Evolutionary conservation across 2,797 vertebrate species (phyloP).

Genomic region (Malurus splendens): DNA sequence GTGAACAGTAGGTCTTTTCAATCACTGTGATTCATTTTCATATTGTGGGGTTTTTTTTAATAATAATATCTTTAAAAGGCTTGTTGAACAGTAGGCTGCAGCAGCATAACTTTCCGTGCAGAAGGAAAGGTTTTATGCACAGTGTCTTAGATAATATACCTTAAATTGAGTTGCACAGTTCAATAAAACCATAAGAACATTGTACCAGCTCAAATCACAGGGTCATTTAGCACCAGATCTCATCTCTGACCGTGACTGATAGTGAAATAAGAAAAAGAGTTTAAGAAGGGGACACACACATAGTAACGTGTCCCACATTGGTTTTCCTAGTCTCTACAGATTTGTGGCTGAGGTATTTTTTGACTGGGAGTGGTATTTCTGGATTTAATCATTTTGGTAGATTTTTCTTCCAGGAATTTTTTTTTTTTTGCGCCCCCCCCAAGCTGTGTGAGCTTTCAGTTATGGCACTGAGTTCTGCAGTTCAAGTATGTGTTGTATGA

Average conservation of each 20-base stretch:
- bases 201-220: neutral
- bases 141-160: neutral
- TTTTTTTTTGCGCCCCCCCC: neutral
- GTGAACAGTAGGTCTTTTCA: constrained; percentile 60
- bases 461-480: neutral
- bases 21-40: constrained; percentile 62
- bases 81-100: constrained; percentile 51
- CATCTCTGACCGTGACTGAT: neutral
- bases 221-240: neutral
- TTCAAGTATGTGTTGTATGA: constrained; percentile 7
- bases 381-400: neutral
- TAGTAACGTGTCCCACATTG: neutral
- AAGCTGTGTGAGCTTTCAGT: neutral
- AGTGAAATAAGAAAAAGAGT: neutral
- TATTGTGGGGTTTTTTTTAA: neutral
- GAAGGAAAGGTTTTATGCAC: neutral
- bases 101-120: constrained; percentile 23
- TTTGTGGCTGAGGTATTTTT: neutral
- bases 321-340: neutral
- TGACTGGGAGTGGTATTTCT: neutral
- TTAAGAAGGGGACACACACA: neutral
- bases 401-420: neutral
- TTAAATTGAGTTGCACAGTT: neutral
- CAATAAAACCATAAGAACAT: neutral
- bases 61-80: constrained; percentile 54